Conservation (phyloP, 2,888 invertebrate species). For the Nomada ferruginata region DNA sequence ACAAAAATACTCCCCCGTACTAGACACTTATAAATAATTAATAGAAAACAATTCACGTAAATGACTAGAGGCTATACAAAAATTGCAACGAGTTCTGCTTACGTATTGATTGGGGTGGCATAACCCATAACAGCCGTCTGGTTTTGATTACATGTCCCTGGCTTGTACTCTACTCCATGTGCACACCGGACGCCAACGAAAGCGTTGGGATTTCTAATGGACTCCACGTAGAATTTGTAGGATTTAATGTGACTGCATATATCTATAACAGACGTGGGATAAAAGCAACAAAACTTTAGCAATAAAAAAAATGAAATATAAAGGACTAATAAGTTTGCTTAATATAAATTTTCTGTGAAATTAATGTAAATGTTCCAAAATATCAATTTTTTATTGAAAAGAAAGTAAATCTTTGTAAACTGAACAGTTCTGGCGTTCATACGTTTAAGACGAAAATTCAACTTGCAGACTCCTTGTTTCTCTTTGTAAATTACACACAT, state of each 20-base stretch:
- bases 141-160: slow-evolving; percentile 44
- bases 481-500: too few species aligned
- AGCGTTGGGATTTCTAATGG: slow-evolving; percentile 79
- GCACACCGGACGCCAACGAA: slow-evolving; percentile 80
- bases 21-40: too few species aligned
- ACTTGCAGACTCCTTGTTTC: too few species aligned
- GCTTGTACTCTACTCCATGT: slow-evolving; percentile 5
- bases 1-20: too few species aligned
- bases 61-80: background rate
- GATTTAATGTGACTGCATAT: slow-evolving; percentile 86
- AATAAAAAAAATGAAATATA: background rate
- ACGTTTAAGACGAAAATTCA: too few species aligned
- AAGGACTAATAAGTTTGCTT: too few species aligned
- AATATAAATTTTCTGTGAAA: too few species aligned
- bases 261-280: slow-evolving; percentile 75
- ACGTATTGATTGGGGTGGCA: slow-evolving; percentile 73
- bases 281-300: slow-evolving; percentile 3
- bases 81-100: slow-evolving; percentile 53
- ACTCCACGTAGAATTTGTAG: slow-evolving; percentile 85
- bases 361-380: too few species aligned
- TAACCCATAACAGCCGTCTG: slow-evolving; percentile 71
- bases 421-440: too few species aligned
- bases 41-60: background rate
- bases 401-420: too few species aligned
- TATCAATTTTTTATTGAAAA: too few species aligned